Percentiles rank a stretch among this genome's conserved stretches.
Conservation (phyloP, 2,888 invertebrate species). For the Pseudococcus viburni region DNA sequence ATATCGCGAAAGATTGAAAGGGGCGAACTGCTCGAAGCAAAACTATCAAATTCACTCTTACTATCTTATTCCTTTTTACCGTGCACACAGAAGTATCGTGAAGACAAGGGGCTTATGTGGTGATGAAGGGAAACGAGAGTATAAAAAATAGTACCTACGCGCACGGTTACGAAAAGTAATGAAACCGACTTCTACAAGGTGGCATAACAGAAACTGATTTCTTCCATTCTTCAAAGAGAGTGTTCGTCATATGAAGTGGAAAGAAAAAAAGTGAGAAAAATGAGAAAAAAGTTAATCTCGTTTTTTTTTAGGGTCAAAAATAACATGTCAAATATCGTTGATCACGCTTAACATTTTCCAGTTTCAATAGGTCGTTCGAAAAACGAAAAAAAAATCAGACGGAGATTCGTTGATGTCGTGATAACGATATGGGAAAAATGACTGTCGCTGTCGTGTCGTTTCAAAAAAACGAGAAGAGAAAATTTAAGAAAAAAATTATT, state of each 20-base stretch:
- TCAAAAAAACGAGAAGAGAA: too few species aligned
- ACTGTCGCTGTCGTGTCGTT: too few species aligned
- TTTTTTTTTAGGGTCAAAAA: conserved; percentile 20
- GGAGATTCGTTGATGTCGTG: too few species aligned
- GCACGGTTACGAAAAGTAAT: neutral
- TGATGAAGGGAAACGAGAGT: neutral
- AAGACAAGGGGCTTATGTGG: neutral
- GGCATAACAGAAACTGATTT: conserved; percentile 36
- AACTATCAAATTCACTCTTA: conserved; percentile 35
- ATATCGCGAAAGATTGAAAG: neutral
- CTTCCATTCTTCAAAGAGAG: conserved; percentile 16
- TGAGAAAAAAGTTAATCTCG: neutral
- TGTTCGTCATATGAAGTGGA: neutral
- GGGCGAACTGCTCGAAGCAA: conserved; percentile 13
- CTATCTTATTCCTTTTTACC: neutral
- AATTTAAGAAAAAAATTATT: too few species aligned
- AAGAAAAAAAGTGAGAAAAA: neutral
- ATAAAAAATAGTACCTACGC: neutral
- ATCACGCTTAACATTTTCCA: conserved; percentile 10
- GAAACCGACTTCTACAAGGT: neutral
- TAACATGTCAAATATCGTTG: conserved; percentile 36
- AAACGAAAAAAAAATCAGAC: neutral
- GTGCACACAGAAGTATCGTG: neutral
- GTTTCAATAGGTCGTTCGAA: conserved; percentile 17
- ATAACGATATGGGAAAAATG: too few species aligned